phyloP scores from a whole-genome alignment of 1,140 invertebrate species.

The Temnothorax nylanderi region DNA sequence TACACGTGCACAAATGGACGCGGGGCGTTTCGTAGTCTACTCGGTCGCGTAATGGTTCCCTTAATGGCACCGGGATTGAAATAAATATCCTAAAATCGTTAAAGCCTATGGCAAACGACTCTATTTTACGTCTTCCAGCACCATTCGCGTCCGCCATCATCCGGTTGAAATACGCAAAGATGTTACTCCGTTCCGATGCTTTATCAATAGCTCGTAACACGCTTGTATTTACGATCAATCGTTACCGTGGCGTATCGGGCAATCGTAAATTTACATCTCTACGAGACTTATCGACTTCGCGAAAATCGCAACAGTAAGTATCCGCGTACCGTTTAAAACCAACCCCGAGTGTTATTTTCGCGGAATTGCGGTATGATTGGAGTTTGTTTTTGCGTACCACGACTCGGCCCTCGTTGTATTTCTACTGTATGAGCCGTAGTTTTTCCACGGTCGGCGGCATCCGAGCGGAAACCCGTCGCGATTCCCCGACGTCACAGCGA shows the following conservation, averaged over 20 bases:
- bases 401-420: neutral
- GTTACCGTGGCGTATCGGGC: conserved; percentile 19
- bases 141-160: conserved; percentile 15
- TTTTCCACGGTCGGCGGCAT: neutral
- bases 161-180: conserved; percentile 48
- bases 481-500: conserved; percentile 12
- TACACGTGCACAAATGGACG: neutral
- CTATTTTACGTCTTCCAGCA: conserved; percentile 39
- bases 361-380: neutral
- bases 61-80: conserved; percentile 66
- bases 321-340: neutral
- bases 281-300: conserved; percentile 3
- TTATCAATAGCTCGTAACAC: conserved; percentile 49
- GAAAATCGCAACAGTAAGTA: neutral
- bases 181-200: conserved; percentile 29
- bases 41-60: conserved; percentile 64
- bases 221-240: conserved; percentile 42
- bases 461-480: conserved; percentile 9
- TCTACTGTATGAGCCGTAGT: conserved; percentile 17
- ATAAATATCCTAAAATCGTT: conserved; percentile 69
- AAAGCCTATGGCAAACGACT: conserved; percentile 59
- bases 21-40: conserved; percentile 40
- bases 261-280: conserved; percentile 43
- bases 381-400: neutral
- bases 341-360: neutral